Evolutionary conservation across 2,888 invertebrate species (phyloP), one percentile per base, ranked within the genome.

Genomic region (Abrostola tripartita): DNA sequence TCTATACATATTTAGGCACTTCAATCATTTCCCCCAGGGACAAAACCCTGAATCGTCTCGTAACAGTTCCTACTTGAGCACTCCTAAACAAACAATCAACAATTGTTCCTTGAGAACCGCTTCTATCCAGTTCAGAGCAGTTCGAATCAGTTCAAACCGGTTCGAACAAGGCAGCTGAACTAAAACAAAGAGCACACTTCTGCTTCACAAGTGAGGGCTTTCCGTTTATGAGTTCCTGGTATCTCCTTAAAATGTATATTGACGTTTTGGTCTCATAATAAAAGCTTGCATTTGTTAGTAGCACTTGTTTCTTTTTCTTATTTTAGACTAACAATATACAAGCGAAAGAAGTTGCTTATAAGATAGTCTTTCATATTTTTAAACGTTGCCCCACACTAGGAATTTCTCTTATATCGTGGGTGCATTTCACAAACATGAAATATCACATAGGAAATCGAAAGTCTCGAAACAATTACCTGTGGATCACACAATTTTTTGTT

Each of bases 111-210:
- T 57, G 50, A 77, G 56, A 69, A 61, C 52, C 55, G 50, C 59
- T 66, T 73, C 53, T 53, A 64, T 66, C 69, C 49, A 60, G 61
- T 60, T 44, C 41, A 41, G 38, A 65, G 61, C 53, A 50, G 65
- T 73, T 66, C n/a, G 51, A 54, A 59, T 56, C 61, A 47, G 68
- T 67, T 71, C 42, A 44, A 61, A 61, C 65, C 55, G 52, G 65
- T 70, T 74, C 10, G 65, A 65, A 70, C 63, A 62, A 65, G 61
- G 53, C 60, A 60, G 59, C 59, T 64, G 61, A 66, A 44, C 63
- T 69, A 55, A 63, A 66, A 69, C 65, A 75, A 73, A 65, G 72
- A 52, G 54, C 61, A 24, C 56, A 74, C 57, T 77, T 67, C 38
- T 36, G 44, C 42, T 63, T 58, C 51, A 61, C 53, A 52, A 61